Evolutionary conservation across 2,888 invertebrate species (phyloP).

Genomic region (Lycophotia porphyrea): DNA sequence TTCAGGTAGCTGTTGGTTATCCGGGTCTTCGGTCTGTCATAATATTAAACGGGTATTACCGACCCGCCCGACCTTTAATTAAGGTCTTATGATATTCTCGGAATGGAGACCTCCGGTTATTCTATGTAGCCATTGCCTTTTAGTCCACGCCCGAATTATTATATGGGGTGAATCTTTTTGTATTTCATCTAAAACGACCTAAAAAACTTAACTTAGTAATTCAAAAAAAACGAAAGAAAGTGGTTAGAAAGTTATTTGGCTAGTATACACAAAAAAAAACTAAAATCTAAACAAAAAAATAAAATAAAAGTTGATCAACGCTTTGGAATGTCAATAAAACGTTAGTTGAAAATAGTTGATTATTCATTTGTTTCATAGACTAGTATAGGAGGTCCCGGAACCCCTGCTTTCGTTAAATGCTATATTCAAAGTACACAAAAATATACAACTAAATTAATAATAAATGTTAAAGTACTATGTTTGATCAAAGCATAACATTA

Average conservation of each 20-base stretch:
- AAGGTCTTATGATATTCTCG: background rate
- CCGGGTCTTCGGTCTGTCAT: background rate
- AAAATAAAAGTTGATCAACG: too few relatives aligned
- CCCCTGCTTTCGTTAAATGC: background rate
- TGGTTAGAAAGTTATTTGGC: background rate
- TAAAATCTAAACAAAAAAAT: too few relatives aligned
- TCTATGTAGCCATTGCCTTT: background rate
- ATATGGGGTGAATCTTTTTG: background rate
- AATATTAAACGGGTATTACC: background rate
- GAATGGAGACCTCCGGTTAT: background rate
- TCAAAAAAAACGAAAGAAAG: background rate
- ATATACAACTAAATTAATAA: background rate
- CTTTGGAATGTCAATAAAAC: background rate
- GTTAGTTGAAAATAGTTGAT: background rate
- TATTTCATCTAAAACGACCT: background rate
- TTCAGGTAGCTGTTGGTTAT: background rate
- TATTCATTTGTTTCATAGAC: background rate
- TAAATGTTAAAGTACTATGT: background rate
- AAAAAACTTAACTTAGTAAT: background rate
- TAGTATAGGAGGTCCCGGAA: background rate
- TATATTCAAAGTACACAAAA: background rate
- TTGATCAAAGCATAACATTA: background rate
- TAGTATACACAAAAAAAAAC: background rate
- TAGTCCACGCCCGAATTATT: too few relatives aligned
- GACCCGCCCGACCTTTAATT: slow-evolving; percentile 6